Evolutionary conservation across 2,888 invertebrate species (phyloP).

Genomic region (Cryptocephalus primarius): DNA sequence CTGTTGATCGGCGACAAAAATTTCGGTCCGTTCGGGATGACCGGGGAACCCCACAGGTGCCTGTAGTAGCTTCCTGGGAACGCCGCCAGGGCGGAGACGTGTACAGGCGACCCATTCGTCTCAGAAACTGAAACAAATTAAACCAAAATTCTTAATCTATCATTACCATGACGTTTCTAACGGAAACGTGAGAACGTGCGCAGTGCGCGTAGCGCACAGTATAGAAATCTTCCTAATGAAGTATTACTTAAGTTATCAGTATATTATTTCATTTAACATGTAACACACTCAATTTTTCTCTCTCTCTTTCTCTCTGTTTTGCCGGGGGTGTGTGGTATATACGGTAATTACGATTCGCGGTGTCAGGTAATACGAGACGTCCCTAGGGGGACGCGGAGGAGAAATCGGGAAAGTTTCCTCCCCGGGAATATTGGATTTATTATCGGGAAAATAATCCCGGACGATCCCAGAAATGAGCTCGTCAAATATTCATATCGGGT

Average conservation of each 20-base stretch:
- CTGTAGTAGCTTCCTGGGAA: conserved; percentile 32
- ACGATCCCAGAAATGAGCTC: no score
- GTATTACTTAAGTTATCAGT: background rate
- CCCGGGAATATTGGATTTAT: conserved; percentile 27
- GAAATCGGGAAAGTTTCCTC: conserved; percentile 24
- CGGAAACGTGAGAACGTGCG: no score
- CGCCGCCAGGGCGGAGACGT: conserved; percentile 24
- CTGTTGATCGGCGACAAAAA: conserved; percentile 22
- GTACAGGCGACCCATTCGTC: conserved; percentile 17
- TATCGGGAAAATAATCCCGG: conserved; percentile 10
- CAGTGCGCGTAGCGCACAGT: no score
- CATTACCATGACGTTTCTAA: no score
- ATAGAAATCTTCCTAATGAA: background rate
- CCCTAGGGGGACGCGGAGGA: conserved; percentile 14
- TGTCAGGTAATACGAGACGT: conserved; percentile 28
- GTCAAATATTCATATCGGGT: no score
- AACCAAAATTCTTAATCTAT: no score
- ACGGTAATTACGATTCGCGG: conserved; percentile 29
- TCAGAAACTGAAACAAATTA: conserved; percentile 16
- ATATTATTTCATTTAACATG: no score
- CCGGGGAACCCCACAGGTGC: conserved; percentile 32
- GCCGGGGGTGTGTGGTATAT: no score
- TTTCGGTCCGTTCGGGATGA: conserved; percentile 27
- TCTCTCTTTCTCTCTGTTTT: no score
- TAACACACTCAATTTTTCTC: no score